Conservation (phyloP, 2,888 invertebrate genomes). For the Masnerella sp. region DNA sequence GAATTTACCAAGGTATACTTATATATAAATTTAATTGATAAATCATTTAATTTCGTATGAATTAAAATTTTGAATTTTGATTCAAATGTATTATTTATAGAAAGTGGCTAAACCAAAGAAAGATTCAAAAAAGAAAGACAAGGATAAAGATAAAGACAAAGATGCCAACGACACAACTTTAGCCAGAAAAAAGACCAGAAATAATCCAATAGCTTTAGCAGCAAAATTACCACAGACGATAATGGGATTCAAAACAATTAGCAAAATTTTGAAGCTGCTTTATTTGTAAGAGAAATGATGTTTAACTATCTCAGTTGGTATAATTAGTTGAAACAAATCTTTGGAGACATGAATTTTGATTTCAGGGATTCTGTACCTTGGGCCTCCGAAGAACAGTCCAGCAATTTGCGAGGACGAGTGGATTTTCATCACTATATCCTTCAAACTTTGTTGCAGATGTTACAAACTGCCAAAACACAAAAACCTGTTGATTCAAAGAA, state of each 20-base stretch:
- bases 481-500: slow-evolving; percentile 48
- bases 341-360: slow-evolving; percentile 7
- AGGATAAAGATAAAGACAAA: slow-evolving; percentile 68
- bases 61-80: background rate
- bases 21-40: slow-evolving; percentile 72
- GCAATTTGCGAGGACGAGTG: slow-evolving; percentile 78
- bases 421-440: slow-evolving; percentile 82
- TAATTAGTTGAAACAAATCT: background rate
- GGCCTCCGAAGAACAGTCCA: slow-evolving; percentile 79
- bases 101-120: slow-evolving; percentile 77
- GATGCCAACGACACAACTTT: slow-evolving; percentile 73
- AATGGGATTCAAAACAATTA: slow-evolving; percentile 76
- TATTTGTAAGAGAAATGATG: slow-evolving; percentile 73
- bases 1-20: slow-evolving; percentile 74
- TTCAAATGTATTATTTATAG: slow-evolving; percentile 63
- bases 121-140: slow-evolving; percentile 75
- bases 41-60: background rate
- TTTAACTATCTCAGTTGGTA: background rate
- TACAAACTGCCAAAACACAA: slow-evolving; percentile 74
- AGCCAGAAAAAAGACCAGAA: slow-evolving; percentile 62
- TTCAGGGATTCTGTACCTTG: slow-evolving; percentile 79
- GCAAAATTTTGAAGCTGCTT: slow-evolving; percentile 77
- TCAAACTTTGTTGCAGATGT: slow-evolving; percentile 76
- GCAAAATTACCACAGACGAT: slow-evolving; percentile 78
- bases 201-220: slow-evolving; percentile 52